Conservation (phyloP, 2,888 invertebrate genomes). For the Nephrocerus scutellatus region DNA sequence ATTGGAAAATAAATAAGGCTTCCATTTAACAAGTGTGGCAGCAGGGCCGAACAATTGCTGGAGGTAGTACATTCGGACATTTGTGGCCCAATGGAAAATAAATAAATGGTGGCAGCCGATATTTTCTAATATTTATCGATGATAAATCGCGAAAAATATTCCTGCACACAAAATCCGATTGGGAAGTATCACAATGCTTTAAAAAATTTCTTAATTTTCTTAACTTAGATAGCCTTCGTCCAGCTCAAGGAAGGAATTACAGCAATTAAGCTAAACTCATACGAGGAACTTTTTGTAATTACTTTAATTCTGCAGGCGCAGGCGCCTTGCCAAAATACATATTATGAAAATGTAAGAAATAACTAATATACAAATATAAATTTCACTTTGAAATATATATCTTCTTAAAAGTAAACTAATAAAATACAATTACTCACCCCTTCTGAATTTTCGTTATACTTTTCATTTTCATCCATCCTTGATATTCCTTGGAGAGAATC, state of each 20-base stretch:
- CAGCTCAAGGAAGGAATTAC: constrained; percentile 3
- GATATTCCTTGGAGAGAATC: too few species aligned
- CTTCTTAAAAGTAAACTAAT: constrained; percentile 3
- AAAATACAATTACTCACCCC: constrained; percentile 6
- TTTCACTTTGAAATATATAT: too few species aligned
- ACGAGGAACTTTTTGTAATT: constrained; percentile 1
- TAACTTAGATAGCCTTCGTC: constrained; percentile 2
- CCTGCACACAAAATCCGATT: too few species aligned
- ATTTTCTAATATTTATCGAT: too few species aligned
- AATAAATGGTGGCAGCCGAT: too few species aligned
- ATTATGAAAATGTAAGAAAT: constrained; percentile 1
- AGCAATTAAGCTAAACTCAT: constrained; percentile 3
- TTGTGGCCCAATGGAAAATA: constrained; percentile 38
- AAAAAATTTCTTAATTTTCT: too few species aligned
- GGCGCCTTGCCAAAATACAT: background rate
- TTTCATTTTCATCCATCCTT: too few species aligned
- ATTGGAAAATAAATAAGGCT: constrained; percentile 26
- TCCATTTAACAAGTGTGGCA: constrained; percentile 21
- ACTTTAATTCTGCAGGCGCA: constrained; percentile 1
- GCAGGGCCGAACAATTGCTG: constrained; percentile 23
- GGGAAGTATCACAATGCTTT: too few species aligned
- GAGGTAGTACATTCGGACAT: constrained; percentile 38
- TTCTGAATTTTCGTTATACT: too few species aligned
- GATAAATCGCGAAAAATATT: too few species aligned
- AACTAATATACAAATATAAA: too few species aligned